Percentiles rank a stretch among this genome's conserved stretches.
These are phyloP conservation scores for Rhopilema esculentum DNA, from an alignment of 30 jellyfish, hydroid and myxozoan species.

Conservation along the genomic window DNA sequence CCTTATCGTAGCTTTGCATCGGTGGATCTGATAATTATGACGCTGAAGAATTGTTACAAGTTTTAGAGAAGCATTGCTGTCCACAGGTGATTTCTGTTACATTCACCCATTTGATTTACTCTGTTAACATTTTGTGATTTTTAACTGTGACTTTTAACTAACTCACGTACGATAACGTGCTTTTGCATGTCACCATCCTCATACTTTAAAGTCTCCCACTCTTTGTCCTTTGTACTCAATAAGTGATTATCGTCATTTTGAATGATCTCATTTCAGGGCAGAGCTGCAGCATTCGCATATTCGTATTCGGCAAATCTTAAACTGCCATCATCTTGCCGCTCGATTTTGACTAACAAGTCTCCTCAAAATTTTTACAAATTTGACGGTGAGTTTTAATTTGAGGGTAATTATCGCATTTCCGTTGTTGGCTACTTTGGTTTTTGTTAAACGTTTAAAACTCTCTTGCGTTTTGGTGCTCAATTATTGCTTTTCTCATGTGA, in stretches of 20 bases:
- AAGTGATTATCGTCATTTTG: neutral
- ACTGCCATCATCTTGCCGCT: conserved; percentile 66
- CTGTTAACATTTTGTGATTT: too few relatives aligned
- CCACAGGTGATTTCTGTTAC: conserved; percentile 43
- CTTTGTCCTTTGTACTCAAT: neutral
- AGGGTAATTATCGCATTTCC: neutral
- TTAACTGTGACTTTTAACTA: too few relatives aligned
- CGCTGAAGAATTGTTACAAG: conserved; percentile 66
- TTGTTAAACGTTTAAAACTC: too few relatives aligned
- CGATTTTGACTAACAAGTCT: conserved; percentile 32
- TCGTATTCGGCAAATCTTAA: conserved; percentile 41
- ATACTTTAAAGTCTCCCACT: too few relatives aligned
- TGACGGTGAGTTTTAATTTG: conserved; percentile 25
- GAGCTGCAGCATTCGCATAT: conserved; percentile 59
- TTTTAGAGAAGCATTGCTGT: conserved; percentile 49
- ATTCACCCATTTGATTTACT: neutral
- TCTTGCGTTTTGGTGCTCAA: too few relatives aligned
- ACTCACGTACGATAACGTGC: too few relatives aligned
- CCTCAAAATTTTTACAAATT: conserved; percentile 68
- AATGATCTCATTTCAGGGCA: conserved; percentile 44
- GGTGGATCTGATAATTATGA: conserved; percentile 76
- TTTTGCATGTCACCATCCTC: too few relatives aligned
- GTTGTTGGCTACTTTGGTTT: neutral
- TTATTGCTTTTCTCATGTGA: too few relatives aligned
- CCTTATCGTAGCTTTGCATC: conserved; percentile 55